Percentiles rank a stretch among this genome's conserved stretches.
phyloP scores from a whole-genome alignment of 2,113 vertebrate genomes.

The Arenaria interpres region DNA sequence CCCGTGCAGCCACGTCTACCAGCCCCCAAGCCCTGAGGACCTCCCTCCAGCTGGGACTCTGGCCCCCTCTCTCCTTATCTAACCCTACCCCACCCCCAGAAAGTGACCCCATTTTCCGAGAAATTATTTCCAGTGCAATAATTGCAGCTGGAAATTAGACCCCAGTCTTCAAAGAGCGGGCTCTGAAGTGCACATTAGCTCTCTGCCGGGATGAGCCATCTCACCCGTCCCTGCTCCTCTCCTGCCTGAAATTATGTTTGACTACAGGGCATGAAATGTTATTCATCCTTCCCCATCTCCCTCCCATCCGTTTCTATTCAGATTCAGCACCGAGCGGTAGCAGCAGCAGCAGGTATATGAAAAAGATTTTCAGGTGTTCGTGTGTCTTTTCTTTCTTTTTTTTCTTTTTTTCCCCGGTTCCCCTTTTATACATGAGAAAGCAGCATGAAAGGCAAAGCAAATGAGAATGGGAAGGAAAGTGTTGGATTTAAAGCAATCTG shows the following conservation, averaged over 20 bases:
- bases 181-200: constrained; percentile 54
- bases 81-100: background rate
- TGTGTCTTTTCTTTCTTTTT: constrained; percentile 32
- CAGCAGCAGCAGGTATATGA: constrained; percentile 12
- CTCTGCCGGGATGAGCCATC: constrained; percentile 20
- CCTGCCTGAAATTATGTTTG: constrained; percentile 47
- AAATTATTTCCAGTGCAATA: constrained; percentile 38
- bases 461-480: constrained; percentile 46
- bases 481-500: background rate
- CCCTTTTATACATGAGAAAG: constrained; percentile 52
- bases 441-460: constrained; percentile 67
- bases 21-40: background rate
- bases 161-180: constrained; percentile 59
- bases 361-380: constrained; percentile 47
- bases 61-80: background rate
- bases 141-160: constrained; percentile 64
- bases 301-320: constrained; percentile 40
- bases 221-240: constrained; percentile 11
- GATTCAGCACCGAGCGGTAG: constrained; percentile 6
- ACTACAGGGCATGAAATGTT: constrained; percentile 56
- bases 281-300: constrained; percentile 47
- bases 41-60: accelerated
- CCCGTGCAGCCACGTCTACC: background rate
- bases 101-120: constrained; percentile 32
- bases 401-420: background rate